Evolutionary conservation across 2,888 invertebrate species (phyloP), one percentile per base, ranked within the genome.

Genomic region (Herminia tarsipennalis): DNA sequence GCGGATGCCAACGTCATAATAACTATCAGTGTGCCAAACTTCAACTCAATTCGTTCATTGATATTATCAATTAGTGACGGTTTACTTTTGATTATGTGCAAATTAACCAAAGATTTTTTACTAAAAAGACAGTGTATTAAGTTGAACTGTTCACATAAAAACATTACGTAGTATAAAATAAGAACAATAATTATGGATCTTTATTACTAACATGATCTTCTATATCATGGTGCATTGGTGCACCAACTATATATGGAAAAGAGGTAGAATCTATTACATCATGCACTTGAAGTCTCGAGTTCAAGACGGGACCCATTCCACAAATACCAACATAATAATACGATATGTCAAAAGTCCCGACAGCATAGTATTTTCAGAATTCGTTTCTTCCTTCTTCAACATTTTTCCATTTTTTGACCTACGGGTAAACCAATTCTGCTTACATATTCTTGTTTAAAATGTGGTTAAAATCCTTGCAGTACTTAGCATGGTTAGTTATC

Each of bases 301-400:
- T 61, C 10, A 51, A 36, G 5, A 51, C 43, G 5, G 5, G 10
- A 5, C 52, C 52, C 52, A 51, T 51, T 9, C 33, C 43, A 36
- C 43, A 52, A 12, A 52, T 52, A 2, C 52, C 44, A 3, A 8
- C 29, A n/a, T 12, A 38, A 20, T 43, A 51, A 18, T 39, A 20
- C 5, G 48, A 32, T 1, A 59, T 38, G 20, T 35, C 30, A 20
- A 42, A 37, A 25, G 44, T 40, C n/a, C 53, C 51, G 16, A 47
- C 0, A 5, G 37, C 22, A 32, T 55, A 33, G 28, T 63, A 68
- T 30, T 40, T 48, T 47, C 57, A 61, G 24, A 42, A 63, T 3
- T 56, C 30, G 0, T 10, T 5, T 21, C 25, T 50, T 2, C 36
- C 51, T 32, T 30, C 16, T 12, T 44, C 1, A 8, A 51, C 5